Evolutionary conservation across 2,888 invertebrate species (phyloP).

Genomic region (Euzophera pinguis): DNA sequence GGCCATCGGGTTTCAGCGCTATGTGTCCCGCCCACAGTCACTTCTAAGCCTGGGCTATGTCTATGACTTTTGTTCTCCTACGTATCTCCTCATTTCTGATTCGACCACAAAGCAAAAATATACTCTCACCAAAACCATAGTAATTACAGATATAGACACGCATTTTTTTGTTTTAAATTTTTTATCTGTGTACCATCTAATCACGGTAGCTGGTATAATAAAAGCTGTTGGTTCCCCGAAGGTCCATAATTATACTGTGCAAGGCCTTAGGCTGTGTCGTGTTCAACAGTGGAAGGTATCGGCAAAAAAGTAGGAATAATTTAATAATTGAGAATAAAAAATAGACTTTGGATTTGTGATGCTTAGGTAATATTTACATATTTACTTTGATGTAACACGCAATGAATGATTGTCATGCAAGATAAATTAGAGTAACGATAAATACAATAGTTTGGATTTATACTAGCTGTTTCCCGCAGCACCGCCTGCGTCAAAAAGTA

Average conservation of each 20-base stretch:
- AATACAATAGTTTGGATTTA: no score
- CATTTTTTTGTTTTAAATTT: conserved; percentile 24
- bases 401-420: no score
- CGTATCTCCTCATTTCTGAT: no score
- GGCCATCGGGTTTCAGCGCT: no score
- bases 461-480: no score
- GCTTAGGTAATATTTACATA: not conserved
- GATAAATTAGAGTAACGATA: no score
- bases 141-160: conserved; percentile 15
- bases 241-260: conserved; percentile 56
- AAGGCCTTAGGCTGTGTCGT: conserved; percentile 38
- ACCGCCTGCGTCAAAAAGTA: no score
- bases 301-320: not conserved
- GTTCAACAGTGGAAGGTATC: conserved; percentile 13
- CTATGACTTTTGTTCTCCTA: no score
- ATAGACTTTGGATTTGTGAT: not conserved
- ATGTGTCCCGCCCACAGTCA: no score
- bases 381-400: no score
- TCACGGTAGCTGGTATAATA: conserved; percentile 64
- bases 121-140: conserved; percentile 4
- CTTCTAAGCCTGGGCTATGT: no score
- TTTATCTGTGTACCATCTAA: conserved; percentile 54
- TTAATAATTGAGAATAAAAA: not conserved
- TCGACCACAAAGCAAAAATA: not conserved
- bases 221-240: conserved; percentile 52